These are phyloP conservation scores for Lasioglossum zephyrum DNA, from an alignment of 2,888 invertebrate species.

Conservation along the genomic window DNA sequence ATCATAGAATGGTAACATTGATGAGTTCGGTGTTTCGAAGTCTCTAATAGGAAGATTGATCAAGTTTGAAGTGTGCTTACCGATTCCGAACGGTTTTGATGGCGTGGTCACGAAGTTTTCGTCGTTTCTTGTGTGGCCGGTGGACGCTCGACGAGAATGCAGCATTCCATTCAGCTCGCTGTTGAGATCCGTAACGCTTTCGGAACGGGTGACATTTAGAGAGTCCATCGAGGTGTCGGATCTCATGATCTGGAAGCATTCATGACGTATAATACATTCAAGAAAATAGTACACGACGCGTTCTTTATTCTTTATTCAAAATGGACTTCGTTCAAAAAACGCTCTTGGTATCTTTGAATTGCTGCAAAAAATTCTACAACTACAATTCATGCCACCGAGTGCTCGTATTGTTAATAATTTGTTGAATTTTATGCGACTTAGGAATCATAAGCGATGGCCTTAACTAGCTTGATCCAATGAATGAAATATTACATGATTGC, in stretches of 20 bases:
- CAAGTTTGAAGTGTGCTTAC: conserved; percentile 86
- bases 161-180: conserved; percentile 86
- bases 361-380: neutral
- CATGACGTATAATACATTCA: neutral
- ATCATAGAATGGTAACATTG: conserved; percentile 63
- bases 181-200: conserved; percentile 93
- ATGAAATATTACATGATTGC: neutral
- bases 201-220: conserved; percentile 91
- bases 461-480: neutral
- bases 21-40: conserved; percentile 22
- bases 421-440: neutral
- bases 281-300: neutral
- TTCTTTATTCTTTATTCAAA: neutral
- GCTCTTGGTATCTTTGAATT: neutral
- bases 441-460: neutral
- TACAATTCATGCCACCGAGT: neutral
- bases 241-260: conserved; percentile 89
- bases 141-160: conserved; percentile 78
- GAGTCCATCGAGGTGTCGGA: conserved; percentile 93
- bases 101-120: conserved; percentile 85
- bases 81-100: conserved; percentile 93
- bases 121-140: conserved; percentile 79
- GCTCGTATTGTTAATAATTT: neutral
- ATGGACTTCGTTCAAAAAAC: neutral
- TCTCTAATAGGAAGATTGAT: conserved; percentile 23